phyloP scores from a whole-genome alignment of 2,797 vertebrate species.

The Phrynocephalus guinanensis region DNA sequence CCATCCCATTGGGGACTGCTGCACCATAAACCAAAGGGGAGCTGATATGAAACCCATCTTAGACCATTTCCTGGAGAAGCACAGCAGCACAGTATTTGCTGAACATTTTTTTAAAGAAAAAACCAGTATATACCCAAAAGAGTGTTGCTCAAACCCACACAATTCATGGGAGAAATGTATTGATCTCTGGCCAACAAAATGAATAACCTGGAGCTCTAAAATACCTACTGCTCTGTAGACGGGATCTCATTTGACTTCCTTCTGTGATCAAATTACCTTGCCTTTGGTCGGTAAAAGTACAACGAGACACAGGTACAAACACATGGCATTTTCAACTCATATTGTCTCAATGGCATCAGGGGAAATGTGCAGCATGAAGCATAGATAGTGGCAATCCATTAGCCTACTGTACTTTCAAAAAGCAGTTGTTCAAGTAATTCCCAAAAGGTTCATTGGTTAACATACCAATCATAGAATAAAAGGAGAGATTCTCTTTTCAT shows the following conservation, averaged over 20 bases:
- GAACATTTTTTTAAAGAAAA: neutral
- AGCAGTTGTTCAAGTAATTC: neutral
- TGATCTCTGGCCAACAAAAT: neutral
- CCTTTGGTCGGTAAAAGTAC: neutral
- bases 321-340: neutral
- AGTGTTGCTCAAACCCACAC: too few species aligned
- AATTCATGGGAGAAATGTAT: too few species aligned
- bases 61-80: too few species aligned
- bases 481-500: neutral
- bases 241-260: neutral
- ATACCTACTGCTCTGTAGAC: neutral
- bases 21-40: too few species aligned
- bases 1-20: too few species aligned
- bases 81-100: too few species aligned
- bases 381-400: neutral
- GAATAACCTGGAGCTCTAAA: neutral
- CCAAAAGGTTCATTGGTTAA: too few species aligned
- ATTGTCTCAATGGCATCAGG: neutral
- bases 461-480: neutral
- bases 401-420: neutral
- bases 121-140: too few species aligned
- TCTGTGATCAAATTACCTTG: neutral
- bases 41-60: too few species aligned
- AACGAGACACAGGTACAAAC: neutral
- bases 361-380: neutral